A percentile compares a stretch with the other conserved stretches of the same genome.
These are phyloP conservation scores for Acrocephalus kingi DNA, from an alignment of 2,113 vertebrate species.

Conservation along the genomic window DNA sequence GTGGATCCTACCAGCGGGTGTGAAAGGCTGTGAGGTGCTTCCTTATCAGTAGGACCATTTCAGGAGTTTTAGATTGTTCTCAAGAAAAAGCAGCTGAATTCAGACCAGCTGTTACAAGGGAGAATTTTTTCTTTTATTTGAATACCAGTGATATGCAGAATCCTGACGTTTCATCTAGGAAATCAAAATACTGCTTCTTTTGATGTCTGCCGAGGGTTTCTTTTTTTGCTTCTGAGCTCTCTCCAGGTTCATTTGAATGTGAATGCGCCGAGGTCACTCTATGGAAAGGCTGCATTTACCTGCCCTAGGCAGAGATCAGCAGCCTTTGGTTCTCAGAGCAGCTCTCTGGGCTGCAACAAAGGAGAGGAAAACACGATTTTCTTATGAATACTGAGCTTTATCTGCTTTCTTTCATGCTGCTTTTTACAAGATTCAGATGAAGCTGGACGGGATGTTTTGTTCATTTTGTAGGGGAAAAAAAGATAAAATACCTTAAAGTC, in stretches of 20 bases:
- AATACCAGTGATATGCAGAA: neutral
- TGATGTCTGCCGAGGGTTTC: neutral
- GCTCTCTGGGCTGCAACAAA: neutral
- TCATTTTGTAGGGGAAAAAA: neutral
- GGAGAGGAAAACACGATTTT: neutral
- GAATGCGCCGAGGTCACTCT: neutral
- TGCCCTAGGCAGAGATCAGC: neutral
- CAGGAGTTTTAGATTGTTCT: neutral
- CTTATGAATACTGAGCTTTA: neutral
- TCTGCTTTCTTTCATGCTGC: neutral
- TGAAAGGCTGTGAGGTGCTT: neutral
- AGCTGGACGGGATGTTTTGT: neutral
- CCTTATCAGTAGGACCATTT: neutral
- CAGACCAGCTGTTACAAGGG: neutral
- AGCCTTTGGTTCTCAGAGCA: neutral
- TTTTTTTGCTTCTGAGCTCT: neutral
- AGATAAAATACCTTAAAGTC: neutral
- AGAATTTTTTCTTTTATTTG: neutral
- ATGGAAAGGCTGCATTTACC: neutral
- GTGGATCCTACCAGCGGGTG: accelerated
- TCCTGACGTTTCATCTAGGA: neutral
- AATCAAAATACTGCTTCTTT: neutral
- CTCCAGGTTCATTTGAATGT: neutral
- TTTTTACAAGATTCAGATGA: neutral
- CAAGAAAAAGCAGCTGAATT: neutral